Percentiles rank a stretch among this genome's conserved stretches.
Conservation (phyloP, 2,113 vertebrate species). For the Ctenodactylus gundi region DNA sequence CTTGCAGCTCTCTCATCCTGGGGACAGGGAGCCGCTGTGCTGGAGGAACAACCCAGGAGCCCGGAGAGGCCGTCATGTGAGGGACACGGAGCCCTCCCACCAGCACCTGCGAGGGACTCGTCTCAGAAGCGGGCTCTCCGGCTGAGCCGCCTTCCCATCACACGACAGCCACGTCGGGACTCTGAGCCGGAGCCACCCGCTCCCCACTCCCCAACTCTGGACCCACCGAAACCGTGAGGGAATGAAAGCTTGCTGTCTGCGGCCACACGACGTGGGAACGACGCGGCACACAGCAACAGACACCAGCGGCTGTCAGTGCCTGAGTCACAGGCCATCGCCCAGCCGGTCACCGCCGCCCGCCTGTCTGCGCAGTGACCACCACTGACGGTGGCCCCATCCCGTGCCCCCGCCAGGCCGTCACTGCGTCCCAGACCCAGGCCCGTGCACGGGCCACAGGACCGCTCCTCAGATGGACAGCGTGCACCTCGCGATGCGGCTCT, state of each 20-base stretch:
- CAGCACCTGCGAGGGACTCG: not conserved
- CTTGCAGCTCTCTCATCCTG: not conserved
- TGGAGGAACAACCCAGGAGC: not conserved
- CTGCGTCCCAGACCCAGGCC: not conserved
- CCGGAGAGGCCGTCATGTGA: accelerated
- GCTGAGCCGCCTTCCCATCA: not conserved
- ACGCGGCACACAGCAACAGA: not conserved
- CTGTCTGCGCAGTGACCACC: too few relatives aligned
- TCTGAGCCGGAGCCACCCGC: not conserved
- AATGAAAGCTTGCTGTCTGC: not conserved
- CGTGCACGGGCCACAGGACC: not conserved
- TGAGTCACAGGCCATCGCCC: accelerated
- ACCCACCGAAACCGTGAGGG: not conserved
- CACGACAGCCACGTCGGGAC: not conserved
- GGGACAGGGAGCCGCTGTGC: not conserved
- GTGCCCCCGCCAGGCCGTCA: not conserved
- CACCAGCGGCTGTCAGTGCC: not conserved
- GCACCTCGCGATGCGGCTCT: not conserved
- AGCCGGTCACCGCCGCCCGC: not conserved
- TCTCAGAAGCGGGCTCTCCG: not conserved
- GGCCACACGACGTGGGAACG: not conserved
- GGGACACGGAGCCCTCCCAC: not conserved
- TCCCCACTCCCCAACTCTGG: not conserved
- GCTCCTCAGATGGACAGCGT: not conserved
- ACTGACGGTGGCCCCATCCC: not conserved